phyloP scores from a whole-genome alignment of 2,888 invertebrate species.

The Willowsia nigromaculata region DNA sequence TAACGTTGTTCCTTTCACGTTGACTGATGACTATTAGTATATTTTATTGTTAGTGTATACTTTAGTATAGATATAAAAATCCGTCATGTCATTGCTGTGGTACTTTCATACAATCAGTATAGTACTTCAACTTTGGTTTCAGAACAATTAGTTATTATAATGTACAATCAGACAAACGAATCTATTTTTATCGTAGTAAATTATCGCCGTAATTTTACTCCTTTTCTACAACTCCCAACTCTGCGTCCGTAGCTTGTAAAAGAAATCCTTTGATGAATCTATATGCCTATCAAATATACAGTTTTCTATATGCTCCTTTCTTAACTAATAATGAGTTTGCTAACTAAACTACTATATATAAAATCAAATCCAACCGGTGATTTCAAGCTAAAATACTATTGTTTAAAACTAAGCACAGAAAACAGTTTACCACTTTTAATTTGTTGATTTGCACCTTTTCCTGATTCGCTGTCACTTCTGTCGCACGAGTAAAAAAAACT shows the following conservation, averaged over 20 bases:
- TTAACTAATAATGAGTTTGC: no score
- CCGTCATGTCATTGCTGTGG: neutral
- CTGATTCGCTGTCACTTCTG: slow-evolving; percentile 48
- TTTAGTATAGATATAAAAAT: slow-evolving; percentile 24
- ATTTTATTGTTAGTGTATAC: no score
- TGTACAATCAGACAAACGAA: neutral
- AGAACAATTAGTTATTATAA: neutral
- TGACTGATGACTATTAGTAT: neutral
- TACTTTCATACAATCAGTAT: no score
- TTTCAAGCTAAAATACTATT: slow-evolving; percentile 34
- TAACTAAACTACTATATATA: slow-evolving; percentile 27
- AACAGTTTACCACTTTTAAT: neutral
- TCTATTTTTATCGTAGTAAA: neutral
- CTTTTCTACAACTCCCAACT: no score
- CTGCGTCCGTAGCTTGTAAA: neutral
- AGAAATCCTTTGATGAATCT: neutral
- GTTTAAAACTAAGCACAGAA: neutral
- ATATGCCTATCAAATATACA: neutral
- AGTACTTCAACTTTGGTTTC: slow-evolving; percentile 48
- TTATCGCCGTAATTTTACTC: neutral
- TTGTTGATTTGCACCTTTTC: slow-evolving; percentile 59
- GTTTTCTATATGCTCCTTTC: no score
- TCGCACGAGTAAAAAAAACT: neutral
- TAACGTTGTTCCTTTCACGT: neutral
- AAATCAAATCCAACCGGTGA: slow-evolving; percentile 47